Conservation (phyloP, 2,888 invertebrate species). For the Eilema sororculum region DNA sequence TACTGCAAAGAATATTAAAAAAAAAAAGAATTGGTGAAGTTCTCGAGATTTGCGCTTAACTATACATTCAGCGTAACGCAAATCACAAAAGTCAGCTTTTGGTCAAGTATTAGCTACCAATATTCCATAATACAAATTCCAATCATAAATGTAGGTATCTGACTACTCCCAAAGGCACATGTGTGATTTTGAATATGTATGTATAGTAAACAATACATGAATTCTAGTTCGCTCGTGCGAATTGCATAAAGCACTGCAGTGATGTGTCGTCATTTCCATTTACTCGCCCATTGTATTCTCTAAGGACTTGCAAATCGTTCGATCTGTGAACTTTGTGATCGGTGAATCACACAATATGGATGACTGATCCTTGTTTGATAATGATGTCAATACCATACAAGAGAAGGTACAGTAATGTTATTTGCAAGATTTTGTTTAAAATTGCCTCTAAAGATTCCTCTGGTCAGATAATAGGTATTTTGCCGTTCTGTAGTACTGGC, state of each 20-base stretch:
- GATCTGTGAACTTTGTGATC: neutral
- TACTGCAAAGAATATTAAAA: no score
- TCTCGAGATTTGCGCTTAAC: no score
- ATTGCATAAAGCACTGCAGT: conserved; percentile 28
- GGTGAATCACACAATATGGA: neutral
- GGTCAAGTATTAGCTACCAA: neutral
- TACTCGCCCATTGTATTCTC: conserved; percentile 26
- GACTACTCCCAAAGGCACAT: neutral
- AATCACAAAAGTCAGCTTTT: no score
- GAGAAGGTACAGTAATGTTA: neutral
- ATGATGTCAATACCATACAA: neutral
- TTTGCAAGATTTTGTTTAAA: no score
- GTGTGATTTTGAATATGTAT: neutral
- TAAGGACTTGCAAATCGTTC: conserved; percentile 11
- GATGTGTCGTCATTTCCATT: conserved; percentile 32
- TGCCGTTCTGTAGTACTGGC: no score
- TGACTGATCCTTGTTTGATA: neutral
- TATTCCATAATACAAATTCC: no score
- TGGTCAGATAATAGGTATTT: no score
- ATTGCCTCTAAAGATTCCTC: no score
- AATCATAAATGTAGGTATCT: neutral
- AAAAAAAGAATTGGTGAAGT: no score
- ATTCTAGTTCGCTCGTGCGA: neutral
- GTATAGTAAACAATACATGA: neutral
- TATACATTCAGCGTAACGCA: no score